Conservation (phyloP, 64 coral and sea anemone genomes). For the Pachyseris speciosa region DNA sequence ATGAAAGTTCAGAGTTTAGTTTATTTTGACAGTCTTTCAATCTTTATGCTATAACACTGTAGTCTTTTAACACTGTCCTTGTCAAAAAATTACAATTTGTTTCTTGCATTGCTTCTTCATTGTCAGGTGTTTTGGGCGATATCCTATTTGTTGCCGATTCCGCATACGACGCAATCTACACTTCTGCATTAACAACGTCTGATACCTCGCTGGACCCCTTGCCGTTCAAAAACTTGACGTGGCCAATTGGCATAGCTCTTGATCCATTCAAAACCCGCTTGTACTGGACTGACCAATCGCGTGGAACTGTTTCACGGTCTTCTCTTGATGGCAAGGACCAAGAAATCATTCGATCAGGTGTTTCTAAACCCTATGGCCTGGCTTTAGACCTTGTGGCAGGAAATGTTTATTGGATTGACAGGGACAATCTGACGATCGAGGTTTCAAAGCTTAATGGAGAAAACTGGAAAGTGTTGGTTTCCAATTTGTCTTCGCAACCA, state of each 20-base stretch:
- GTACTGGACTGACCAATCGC: constrained; percentile 39
- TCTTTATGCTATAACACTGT: no score
- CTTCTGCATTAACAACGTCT: background rate
- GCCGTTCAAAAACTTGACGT: background rate
- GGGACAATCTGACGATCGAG: background rate
- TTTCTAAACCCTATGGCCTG: background rate
- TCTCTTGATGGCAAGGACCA: constrained; percentile 15
- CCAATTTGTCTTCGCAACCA: background rate
- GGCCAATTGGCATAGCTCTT: constrained; percentile 15
- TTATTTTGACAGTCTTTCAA: no score
- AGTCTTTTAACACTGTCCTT: no score
- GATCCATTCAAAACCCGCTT: constrained; percentile 37
- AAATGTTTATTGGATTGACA: constrained; percentile 45
- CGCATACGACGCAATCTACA: background rate
- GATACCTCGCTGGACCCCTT: background rate
- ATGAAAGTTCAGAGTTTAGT: no score
- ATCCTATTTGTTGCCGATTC: constrained; percentile 25
- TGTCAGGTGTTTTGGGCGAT: constrained; percentile 21
- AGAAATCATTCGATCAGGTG: background rate
- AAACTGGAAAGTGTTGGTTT: constrained; percentile 15
- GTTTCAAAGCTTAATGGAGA: constrained; percentile 40
- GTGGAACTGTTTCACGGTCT: background rate
- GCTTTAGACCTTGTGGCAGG: constrained; percentile 46
- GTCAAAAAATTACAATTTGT: no score
- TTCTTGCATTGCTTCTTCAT: background rate